These are phyloP conservation scores for Diadema setosum DNA, from an alignment of 35 echinoderm and acorn worm genomes.

Conservation along the genomic window DNA sequence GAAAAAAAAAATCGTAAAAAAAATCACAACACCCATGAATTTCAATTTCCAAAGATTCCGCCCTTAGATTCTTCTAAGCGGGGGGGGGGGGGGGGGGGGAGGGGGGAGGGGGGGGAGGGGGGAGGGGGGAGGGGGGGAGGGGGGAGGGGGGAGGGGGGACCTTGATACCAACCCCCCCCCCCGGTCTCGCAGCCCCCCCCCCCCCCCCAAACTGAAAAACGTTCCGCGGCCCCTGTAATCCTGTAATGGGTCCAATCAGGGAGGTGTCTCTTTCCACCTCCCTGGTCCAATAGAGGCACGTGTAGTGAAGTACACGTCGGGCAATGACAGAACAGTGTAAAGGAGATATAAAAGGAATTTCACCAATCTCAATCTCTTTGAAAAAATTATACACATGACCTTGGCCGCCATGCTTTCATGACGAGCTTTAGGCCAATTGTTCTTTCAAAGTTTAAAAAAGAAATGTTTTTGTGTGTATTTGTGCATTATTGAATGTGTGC, in stretches of 20 bases:
- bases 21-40: no score
- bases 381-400: neutral
- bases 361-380: neutral
- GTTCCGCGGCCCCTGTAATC: neutral
- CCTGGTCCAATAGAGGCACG: neutral
- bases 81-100: neutral
- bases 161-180: neutral
- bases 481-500: no score
- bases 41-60: no score
- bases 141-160: neutral
- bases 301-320: no score
- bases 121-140: neutral
- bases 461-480: no score
- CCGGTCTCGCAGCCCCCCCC: neutral
- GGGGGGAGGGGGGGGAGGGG: neutral
- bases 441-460: no score
- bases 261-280: neutral
- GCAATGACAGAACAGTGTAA: neutral
- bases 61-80: neutral
- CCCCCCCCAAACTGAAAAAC: no score
- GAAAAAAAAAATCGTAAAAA: no score
- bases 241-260: neutral
- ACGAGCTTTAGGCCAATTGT: no score
- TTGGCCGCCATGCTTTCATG: no score
- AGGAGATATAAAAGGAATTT: neutral